Evolutionary conservation across 2,797 vertebrate genomes (phyloP).

Genomic region (Gallinago stenura): DNA sequence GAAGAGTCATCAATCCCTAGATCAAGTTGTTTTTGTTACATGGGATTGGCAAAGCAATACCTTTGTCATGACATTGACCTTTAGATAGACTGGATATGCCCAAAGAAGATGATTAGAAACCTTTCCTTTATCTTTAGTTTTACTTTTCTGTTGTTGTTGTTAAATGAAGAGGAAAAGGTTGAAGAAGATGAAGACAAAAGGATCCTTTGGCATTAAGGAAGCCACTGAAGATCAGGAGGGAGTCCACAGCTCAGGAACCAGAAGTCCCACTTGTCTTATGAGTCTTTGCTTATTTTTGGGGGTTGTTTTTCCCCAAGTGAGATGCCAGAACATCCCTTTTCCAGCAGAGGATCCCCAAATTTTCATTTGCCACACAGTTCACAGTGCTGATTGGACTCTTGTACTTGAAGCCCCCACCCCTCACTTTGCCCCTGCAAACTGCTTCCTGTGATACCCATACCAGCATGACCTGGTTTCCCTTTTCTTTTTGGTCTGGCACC

Average conservation of each 20-base stretch:
- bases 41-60: neutral
- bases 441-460: neutral
- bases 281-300: neutral
- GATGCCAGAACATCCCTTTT: neutral
- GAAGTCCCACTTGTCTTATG: neutral
- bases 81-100: slow-evolving; percentile 14
- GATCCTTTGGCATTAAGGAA: neutral
- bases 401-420: accelerated
- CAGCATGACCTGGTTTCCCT: neutral
- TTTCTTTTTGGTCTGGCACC: neutral
- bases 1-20: neutral
- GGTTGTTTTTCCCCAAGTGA: neutral
- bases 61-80: neutral
- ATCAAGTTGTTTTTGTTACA: neutral
- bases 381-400: neutral
- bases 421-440: neutral
- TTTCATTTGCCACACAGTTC: neutral
- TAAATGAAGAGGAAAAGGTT: neutral
- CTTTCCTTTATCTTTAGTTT: neutral
- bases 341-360: neutral
- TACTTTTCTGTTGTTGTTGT: neutral
- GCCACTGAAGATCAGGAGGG: neutral
- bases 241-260: neutral
- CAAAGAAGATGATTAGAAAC: neutral
- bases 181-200: neutral